Conservation (phyloP, 2,797 vertebrate genomes). For the Lepilemur ruficaudatus region DNA sequence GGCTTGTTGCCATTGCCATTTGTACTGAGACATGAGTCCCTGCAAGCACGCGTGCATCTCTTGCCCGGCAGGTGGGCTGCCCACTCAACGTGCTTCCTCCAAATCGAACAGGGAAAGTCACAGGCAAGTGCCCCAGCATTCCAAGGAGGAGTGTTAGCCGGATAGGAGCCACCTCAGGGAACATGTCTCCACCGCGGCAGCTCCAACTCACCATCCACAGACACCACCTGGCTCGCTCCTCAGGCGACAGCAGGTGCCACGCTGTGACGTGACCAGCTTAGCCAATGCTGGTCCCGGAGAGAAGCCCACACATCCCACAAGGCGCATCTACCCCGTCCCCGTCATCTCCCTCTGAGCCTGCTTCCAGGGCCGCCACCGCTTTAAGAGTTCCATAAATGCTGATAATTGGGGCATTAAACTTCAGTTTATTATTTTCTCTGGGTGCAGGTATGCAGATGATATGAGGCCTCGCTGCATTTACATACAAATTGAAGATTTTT, state of each 20-base stretch:
- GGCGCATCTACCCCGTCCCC: not conserved
- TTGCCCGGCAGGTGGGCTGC: not conserved
- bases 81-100: not conserved
- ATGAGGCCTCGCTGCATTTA: constrained; percentile 98
- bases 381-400: constrained; percentile 97
- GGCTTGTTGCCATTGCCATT: not conserved
- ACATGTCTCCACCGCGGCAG: not conserved
- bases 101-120: not conserved
- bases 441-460: constrained; percentile 99
- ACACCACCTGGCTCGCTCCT: not conserved
- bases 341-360: not conserved
- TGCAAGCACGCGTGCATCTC: not conserved
- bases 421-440: constrained; percentile 99
- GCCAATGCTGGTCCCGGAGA: not conserved
- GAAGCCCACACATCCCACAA: not conserved
- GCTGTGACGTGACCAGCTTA: not conserved
- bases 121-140: not conserved
- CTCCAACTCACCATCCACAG: not conserved
- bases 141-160: accelerated
- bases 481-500: constrained; percentile 99
- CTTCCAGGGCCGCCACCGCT: constrained; percentile 80
- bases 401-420: constrained; percentile 99
- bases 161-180: not conserved
- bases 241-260: not conserved
- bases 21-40: not conserved